Percentiles rank a stretch among this genome's conserved stretches.
phyloP scores from a whole-genome alignment of 2,888 invertebrate genomes.

The Sturmia bella region DNA sequence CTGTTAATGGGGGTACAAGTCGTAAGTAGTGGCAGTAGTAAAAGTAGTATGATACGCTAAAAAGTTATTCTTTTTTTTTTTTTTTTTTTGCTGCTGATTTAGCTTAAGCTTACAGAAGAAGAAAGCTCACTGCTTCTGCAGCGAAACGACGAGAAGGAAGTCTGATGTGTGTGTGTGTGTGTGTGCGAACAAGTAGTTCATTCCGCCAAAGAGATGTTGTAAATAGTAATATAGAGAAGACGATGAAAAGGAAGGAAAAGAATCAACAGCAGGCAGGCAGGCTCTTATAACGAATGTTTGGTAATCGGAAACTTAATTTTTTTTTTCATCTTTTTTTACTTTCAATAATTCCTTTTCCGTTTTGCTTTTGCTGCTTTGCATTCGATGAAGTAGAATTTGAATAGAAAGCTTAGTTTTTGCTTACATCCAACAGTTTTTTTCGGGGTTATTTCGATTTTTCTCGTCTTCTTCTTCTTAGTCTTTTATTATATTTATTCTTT shows the following conservation, averaged over 20 bases:
- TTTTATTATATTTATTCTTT: conserved; percentile 61
- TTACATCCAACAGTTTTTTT: conserved; percentile 75
- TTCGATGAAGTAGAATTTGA: conserved; percentile 79
- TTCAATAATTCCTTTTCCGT: conserved; percentile 22
- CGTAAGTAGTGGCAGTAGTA: conserved; percentile 51
- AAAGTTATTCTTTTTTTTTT: conserved; percentile 50
- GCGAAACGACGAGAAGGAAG: conserved; percentile 33
- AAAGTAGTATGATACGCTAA: conserved; percentile 39
- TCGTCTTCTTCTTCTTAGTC: conserved; percentile 45
- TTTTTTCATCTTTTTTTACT: conserved; percentile 27
- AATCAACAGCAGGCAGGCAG: conserved; percentile 73
- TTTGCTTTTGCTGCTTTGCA: conserved; percentile 62
- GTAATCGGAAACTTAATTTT: conserved; percentile 67
- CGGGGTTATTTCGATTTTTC: conserved; percentile 69
- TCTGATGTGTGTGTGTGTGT: not conserved
- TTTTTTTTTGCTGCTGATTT: conserved; percentile 58
- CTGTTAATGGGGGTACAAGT: conserved; percentile 23
- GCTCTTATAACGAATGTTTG: conserved; percentile 74
- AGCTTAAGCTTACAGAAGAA: conserved; percentile 57
- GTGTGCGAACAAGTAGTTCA: conserved; percentile 19
- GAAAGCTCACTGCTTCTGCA: conserved; percentile 39
- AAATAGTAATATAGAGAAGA: conserved; percentile 57
- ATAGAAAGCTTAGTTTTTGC: conserved; percentile 81
- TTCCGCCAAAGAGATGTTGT: conserved; percentile 47
- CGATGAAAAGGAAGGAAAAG: conserved; percentile 45